Percentiles rank a stretch among this genome's conserved stretches.
These are phyloP conservation scores for Elymnias hypermnestra DNA, from an alignment of 1,140 invertebrate genomes.

Conservation along the genomic window DNA sequence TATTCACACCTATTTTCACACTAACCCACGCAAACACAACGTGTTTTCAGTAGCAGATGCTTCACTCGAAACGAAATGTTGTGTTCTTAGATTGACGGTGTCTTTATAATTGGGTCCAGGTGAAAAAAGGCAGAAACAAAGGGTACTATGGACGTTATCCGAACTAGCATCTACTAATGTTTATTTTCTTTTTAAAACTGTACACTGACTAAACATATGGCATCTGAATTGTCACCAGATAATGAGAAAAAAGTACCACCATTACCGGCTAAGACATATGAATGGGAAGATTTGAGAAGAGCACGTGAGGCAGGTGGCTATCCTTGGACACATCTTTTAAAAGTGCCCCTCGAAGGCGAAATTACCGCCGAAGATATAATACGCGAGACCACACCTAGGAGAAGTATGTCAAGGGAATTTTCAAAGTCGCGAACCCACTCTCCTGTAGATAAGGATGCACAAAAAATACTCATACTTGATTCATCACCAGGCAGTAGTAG, in stretches of 20 bases:
- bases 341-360: conserved; percentile 74
- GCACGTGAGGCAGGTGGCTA: conserved; percentile 79
- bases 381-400: conserved; percentile 55
- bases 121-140: conserved; percentile 35
- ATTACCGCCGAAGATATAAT: conserved; percentile 71
- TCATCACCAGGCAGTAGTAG: conserved; percentile 72
- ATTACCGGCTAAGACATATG: conserved; percentile 81
- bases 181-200: conserved; percentile 11
- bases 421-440: conserved; percentile 63
- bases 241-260: conserved; percentile 71
- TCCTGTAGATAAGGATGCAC: conserved; percentile 41
- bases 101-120: conserved; percentile 52
- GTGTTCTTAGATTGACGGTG: conserved; percentile 66
- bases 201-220: conserved; percentile 59
- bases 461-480: conserved; percentile 67
- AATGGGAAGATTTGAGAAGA: conserved; percentile 83
- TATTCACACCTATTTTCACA: conserved; percentile 74
- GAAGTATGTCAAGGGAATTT: conserved; percentile 69
- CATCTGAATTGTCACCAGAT: conserved; percentile 73
- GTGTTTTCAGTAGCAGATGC: conserved; percentile 67
- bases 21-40: conserved; percentile 67
- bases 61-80: conserved; percentile 66
- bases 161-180: conserved; percentile 22
- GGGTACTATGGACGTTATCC: conserved; percentile 29
- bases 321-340: conserved; percentile 82